phyloP scores from a whole-genome alignment of 2,888 invertebrate species.

The Notocelia uddmanniana region DNA sequence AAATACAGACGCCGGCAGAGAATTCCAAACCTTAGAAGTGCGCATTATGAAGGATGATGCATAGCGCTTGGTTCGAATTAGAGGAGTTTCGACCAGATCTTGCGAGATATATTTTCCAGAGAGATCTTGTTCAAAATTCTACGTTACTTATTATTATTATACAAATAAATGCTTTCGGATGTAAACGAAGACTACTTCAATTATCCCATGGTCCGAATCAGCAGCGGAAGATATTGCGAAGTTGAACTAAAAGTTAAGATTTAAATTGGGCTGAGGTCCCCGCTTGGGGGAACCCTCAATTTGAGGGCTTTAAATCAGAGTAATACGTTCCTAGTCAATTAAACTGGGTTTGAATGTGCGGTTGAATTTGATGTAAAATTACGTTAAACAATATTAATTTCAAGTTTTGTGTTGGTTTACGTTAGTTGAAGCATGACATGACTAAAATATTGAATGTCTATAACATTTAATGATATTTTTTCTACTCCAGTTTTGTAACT shows the following conservation, averaged over 20 bases:
- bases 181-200: slow-evolving; percentile 58
- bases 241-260: slow-evolving; percentile 77
- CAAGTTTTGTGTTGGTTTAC: background rate
- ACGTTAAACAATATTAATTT: background rate
- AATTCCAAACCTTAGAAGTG: no score
- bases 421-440: no score
- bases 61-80: no score
- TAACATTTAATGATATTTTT: no score
- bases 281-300: slow-evolving; percentile 67
- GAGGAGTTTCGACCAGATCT: no score
- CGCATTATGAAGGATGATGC: no score
- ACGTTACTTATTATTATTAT: no score
- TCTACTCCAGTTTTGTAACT: no score
- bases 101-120: no score
- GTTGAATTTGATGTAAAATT: slow-evolving; percentile 25
- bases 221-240: slow-evolving; percentile 70
- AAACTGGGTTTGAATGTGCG: slow-evolving; percentile 51
- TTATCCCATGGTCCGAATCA: slow-evolving; percentile 72
- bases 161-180: background rate
- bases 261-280: slow-evolving; percentile 73
- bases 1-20: no score
- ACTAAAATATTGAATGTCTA: no score
- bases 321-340: slow-evolving; percentile 76
- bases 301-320: slow-evolving; percentile 78
- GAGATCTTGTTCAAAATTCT: no score